Evolutionary conservation across 1,140 invertebrate species (phyloP).

Genomic region (Copidosoma floridanum): DNA sequence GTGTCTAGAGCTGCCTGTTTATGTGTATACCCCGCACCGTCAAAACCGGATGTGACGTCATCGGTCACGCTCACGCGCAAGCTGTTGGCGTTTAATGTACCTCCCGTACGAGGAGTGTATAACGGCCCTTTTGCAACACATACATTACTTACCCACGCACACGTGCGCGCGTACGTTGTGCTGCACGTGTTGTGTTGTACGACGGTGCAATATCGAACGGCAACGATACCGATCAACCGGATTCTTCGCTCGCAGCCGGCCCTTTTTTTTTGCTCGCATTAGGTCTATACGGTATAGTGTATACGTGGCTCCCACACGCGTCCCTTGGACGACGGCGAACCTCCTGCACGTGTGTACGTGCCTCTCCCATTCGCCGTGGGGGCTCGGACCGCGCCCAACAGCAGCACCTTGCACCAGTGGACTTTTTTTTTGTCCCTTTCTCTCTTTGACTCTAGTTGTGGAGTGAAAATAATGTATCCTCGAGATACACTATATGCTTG

Average conservation of each 20-base stretch:
- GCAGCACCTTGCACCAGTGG: too few species aligned
- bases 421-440: too few species aligned
- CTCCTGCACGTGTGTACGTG: too few species aligned
- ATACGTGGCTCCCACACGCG: neutral
- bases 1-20: too few species aligned
- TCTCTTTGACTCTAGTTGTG: too few species aligned
- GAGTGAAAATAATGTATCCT: too few species aligned
- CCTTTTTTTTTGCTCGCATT: neutral
- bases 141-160: too few species aligned
- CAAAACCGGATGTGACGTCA: conserved; percentile 6
- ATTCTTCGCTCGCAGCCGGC: conserved; percentile 8
- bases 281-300: neutral
- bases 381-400: conserved; percentile 21
- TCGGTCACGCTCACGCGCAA: conserved; percentile 12
- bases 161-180: neutral
- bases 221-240: conserved; percentile 1
- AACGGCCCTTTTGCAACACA: too few species aligned
- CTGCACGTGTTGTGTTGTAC: neutral
- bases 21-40: too few species aligned
- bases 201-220: too few species aligned
- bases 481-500: too few species aligned
- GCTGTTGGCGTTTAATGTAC: conserved; percentile 3
- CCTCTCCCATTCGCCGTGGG: neutral
- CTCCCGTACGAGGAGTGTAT: too few species aligned
- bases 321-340: neutral